Evolutionary conservation across 2,888 invertebrate genomes (phyloP).

Genomic region (Pachliopta kotzebuea): DNA sequence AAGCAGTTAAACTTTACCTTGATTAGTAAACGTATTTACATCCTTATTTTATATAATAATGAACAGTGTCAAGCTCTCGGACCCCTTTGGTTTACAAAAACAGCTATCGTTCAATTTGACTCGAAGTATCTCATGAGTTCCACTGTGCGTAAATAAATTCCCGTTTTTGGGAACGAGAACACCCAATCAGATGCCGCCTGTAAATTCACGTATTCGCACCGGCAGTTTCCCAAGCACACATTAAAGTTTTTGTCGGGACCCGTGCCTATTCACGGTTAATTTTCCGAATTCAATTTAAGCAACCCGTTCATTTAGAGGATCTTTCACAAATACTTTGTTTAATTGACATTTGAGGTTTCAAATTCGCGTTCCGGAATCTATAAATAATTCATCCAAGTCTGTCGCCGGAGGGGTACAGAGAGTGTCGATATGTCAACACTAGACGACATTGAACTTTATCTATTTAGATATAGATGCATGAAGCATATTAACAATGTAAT

Average conservation of each 20-base stretch:
- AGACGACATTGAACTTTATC: conserved; percentile 49
- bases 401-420: conserved; percentile 35
- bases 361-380: conserved; percentile 47
- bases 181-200: conserved; percentile 58
- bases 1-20: too few species aligned
- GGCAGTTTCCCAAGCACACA: conserved; percentile 57
- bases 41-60: neutral
- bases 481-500: conserved; percentile 52
- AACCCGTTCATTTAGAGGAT: conserved; percentile 62
- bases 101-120: conserved; percentile 1
- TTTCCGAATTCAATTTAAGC: conserved; percentile 65
- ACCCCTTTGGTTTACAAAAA: neutral
- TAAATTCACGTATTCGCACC: conserved; percentile 68
- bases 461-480: conserved; percentile 19
- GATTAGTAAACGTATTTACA: too few species aligned
- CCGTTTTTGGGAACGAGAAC: conserved; percentile 55
- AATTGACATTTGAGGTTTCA: conserved; percentile 59
- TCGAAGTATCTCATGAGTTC: conserved; percentile 48
- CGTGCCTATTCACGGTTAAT: conserved; percentile 64
- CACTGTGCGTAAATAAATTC: conserved; percentile 64
- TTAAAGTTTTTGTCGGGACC: conserved; percentile 67
- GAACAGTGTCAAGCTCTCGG: neutral
- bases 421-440: conserved; percentile 48
- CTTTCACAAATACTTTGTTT: conserved; percentile 63
- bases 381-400: conserved; percentile 59